phyloP scores from a whole-genome alignment of 1,140 invertebrate genomes.

The Caenorhabditis remanei region DNA sequence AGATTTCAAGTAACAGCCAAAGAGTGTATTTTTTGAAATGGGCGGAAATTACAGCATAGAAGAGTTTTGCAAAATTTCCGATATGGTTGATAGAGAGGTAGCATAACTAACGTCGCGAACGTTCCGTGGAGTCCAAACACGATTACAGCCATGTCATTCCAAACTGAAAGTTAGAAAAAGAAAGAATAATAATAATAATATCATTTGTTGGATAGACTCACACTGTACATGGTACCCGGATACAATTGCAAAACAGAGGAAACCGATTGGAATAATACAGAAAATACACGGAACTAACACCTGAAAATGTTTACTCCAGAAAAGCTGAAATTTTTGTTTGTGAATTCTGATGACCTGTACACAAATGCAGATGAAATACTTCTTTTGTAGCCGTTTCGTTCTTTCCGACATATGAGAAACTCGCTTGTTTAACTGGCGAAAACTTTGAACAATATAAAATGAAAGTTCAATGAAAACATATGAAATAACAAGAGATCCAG shows the following conservation, averaged over 20 bases:
- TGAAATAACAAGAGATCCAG: background rate
- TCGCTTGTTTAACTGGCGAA: background rate
- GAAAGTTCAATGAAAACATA: constrained; percentile 27
- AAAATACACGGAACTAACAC: constrained; percentile 12
- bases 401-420: constrained; percentile 37
- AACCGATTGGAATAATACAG: constrained; percentile 35
- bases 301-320: background rate
- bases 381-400: constrained; percentile 18
- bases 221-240: constrained; percentile 40
- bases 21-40: constrained; percentile 7
- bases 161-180: background rate
- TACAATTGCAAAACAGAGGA: constrained; percentile 27
- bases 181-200: too few species aligned
- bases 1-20: background rate
- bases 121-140: constrained; percentile 9
- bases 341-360: background rate
- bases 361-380: constrained; percentile 36
- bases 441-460: constrained; percentile 36
- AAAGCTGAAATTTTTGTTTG: background rate
- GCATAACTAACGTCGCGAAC: constrained; percentile 4
- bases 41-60: background rate
- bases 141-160: constrained; percentile 34
- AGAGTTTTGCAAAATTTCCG: constrained; percentile 31
- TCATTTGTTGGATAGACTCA: background rate
- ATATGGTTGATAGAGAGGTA: constrained; percentile 30